Evolutionary conservation across 1,140 invertebrate species (phyloP).

Genomic region (Glomeris maerens): DNA sequence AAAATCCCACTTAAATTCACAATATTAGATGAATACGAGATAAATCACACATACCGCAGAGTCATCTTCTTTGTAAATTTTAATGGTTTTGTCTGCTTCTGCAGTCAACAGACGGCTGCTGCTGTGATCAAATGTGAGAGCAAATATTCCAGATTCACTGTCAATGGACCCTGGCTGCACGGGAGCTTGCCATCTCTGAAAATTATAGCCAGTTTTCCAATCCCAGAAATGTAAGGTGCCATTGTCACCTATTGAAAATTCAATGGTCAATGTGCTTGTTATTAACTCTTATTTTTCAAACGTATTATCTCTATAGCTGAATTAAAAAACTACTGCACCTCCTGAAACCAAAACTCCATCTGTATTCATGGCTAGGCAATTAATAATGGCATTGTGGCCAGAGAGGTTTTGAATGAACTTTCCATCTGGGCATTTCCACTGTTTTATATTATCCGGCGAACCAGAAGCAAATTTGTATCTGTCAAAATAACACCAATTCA

Average conservation of each 20-base stretch:
- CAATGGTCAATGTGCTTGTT: neutral
- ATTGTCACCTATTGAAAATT: constrained; percentile 53
- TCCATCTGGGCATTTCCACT: constrained; percentile 97
- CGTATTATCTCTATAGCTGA: too few species aligned
- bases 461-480: constrained; percentile 93
- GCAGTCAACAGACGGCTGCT: constrained; percentile 85
- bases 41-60: constrained; percentile 47
- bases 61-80: constrained; percentile 97
- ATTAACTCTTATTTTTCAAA: too few species aligned
- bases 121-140: constrained; percentile 86
- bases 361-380: constrained; percentile 82
- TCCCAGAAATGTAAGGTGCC: constrained; percentile 98
- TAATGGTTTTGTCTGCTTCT: constrained; percentile 98
- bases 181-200: constrained; percentile 78
- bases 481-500: constrained; percentile 14
- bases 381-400: constrained; percentile 95
- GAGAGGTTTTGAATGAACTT: constrained; percentile 95
- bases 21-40: neutral
- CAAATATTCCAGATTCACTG: constrained; percentile 93
- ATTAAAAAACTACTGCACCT: too few species aligned
- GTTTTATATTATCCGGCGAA: constrained; percentile 97
- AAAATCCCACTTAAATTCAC: neutral
- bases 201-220: constrained; percentile 97
- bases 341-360: constrained; percentile 94
- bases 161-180: constrained; percentile 99